Evolutionary conservation across 1,140 invertebrate genomes (phyloP), one percentile per base, ranked within the genome.

Genomic region (Harpegnathos saltator): DNA sequence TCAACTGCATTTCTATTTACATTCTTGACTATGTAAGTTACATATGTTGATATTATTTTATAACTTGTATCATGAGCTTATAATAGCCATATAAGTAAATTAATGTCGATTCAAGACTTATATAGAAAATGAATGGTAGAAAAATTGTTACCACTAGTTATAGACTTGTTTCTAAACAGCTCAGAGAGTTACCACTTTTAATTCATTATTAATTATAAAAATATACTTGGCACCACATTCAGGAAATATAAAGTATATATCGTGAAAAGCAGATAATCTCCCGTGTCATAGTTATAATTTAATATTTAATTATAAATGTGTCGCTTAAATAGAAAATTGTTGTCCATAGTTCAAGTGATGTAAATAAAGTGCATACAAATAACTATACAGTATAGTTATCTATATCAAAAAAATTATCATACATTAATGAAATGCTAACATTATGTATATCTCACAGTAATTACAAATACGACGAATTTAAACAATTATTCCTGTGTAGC

Each of bases 401-500:
- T 73, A 24, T 22, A 26, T 44, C 44, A 61, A 44, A 19, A 73
- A 44, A 73, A 14, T 11, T 29, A 11, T 59, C 59, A n/a, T n/a
- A n/a, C n/a, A 73, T 11, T 48, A 62, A 74, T 29, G 19, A 74
- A 15, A 24, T 50, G 9, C 50, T 19, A 24, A 14, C n/a, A n/a
- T n/a, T n/a, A n/a, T n/a, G 50, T 44, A 62, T 50, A 5, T 11
- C 4, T 44, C 54, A 56, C 29, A 69, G n/a, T 69, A n/a, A n/a
- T n/a, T n/a, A n/a, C n/a, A 63, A 33, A 5, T 19, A 11, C 29
- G 1, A 44, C 15, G 11, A 62, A 63, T 19, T 29, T 29, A 75
- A 62, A 24, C 33, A 33, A 33, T 14, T 81, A n/a, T 66, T 63
- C 12, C 52, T 44, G n/a, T 17, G 33, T 83, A 75, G 86, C 85